Base-by-base conservation (phyloP, 2,797 vertebrate species). In the Arnoldichthys spilopterus region DNA sequence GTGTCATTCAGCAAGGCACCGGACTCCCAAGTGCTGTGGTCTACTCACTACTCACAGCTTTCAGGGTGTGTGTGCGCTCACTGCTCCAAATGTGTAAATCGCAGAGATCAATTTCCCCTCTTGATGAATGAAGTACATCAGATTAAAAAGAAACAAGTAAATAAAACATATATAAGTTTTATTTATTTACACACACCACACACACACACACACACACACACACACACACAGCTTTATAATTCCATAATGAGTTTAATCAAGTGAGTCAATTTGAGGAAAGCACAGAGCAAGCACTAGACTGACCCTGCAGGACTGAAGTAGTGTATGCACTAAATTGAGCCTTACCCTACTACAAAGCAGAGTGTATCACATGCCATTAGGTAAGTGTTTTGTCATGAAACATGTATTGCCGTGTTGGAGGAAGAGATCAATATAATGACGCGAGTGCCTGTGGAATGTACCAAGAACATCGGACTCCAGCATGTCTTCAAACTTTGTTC, bases 401-500 rank as follows among this genome's bases (percentile, higher is more conserved):
- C 28, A 1, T 68, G 47, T 26, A 32, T 53, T 49, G 54, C 49
- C 30, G 64, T 45, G 68, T 61, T 66, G 15, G 8, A 24, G 58
- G 28, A 8, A 63, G 34, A 32, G 71, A 67, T 85, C 83, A 78
- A 84, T 76, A 74, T 15, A 24, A 74, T 74, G 72, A 81, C 67
- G 49, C 37, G 30, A 40, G 68, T 18, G n/a, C 16, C 22, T 68
- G 37, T n/a, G 24, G 54, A 84, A 81, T 81, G 47, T 53, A 26
- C 30, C 16, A 56, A 76, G 45, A 59, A 74, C 26, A n/a, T 9
- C 26, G 2, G 67, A 79, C 47, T 80, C 82, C 70, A 78, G 22
- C 83, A 77, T 26, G 58, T 26, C 18, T 59, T 76, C 69, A 84
- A 83, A 74, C 85, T 82, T 81, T 82, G 82, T 7, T 80, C 81